Conservation (phyloP, 2,797 vertebrate genomes). For the Diplodus sargus region DNA sequence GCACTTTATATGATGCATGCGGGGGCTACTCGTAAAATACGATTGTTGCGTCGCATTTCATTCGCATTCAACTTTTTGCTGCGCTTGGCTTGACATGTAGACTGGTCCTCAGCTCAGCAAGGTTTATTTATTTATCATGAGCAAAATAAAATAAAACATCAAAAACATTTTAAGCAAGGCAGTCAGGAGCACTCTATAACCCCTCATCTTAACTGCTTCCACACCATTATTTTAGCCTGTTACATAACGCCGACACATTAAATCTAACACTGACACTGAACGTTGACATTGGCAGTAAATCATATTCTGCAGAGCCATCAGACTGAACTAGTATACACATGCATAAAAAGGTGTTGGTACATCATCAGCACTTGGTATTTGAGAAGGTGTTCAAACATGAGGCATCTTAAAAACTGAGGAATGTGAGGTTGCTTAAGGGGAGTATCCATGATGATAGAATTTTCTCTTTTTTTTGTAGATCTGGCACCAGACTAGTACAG, state of each 20-base stretch:
- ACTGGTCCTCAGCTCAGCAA: no score
- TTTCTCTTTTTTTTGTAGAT: background rate
- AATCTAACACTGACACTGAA: slow-evolving; percentile 4
- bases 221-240: background rate
- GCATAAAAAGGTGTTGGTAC: background rate
- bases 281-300: background rate
- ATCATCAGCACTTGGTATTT: background rate
- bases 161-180: no score
- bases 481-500: background rate
- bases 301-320: background rate
- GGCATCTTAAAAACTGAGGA: slow-evolving; percentile 19
- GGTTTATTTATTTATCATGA: no score
- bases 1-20: no score
- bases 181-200: background rate
- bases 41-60: no score
- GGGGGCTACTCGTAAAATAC: no score
- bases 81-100: no score
- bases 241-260: background rate
- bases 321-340: background rate
- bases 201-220: background rate
- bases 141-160: no score
- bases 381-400: background rate
- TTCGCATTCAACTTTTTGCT: no score
- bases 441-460: background rate
- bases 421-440: slow-evolving; percentile 5